These are phyloP conservation scores for Diarsia mendica DNA, from an alignment of 2,888 invertebrate species.

Conservation along the genomic window DNA sequence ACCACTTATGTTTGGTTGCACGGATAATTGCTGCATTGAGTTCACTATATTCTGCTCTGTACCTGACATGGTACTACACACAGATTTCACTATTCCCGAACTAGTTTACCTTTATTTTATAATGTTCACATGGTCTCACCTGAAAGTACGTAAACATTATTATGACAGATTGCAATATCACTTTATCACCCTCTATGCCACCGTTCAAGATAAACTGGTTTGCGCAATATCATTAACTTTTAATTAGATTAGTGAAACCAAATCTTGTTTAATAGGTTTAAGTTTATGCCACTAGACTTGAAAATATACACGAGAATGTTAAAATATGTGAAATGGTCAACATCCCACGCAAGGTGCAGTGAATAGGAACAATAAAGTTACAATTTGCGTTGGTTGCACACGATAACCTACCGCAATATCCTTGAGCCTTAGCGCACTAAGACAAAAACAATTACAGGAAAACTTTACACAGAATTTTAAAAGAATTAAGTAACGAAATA, in stretches of 20 bases:
- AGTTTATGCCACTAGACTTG: constrained; percentile 10
- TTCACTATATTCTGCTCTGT: constrained; percentile 89
- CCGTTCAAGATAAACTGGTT: constrained; percentile 48
- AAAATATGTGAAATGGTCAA: constrained; percentile 73
- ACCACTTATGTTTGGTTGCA: constrained; percentile 86
- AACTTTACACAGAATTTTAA: constrained; percentile 46
- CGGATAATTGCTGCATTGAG: constrained; percentile 89
- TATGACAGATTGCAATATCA: constrained; percentile 50
- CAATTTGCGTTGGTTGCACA: constrained; percentile 69
- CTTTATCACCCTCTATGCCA: constrained; percentile 28
- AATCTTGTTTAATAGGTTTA: constrained; percentile 12
- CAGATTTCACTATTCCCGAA: constrained; percentile 73
- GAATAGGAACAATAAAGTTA: constrained; percentile 74
- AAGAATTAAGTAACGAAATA: constrained; percentile 45
- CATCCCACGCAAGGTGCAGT: constrained; percentile 86
- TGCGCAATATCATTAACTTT: constrained; percentile 28
- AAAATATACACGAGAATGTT: constrained; percentile 43
- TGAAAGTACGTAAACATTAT: constrained; percentile 73
- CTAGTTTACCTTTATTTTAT: constrained; percentile 72
- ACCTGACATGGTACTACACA: constrained; percentile 89
- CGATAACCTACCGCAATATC: constrained; percentile 76
- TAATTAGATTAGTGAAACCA: constrained; percentile 47
- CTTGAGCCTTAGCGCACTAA: constrained; percentile 69
- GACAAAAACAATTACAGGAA: constrained; percentile 39
- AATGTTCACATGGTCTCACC: constrained; percentile 81